Conservation (phyloP, 2,888 invertebrate species). For the Caenorhabditis sp. region DNA sequence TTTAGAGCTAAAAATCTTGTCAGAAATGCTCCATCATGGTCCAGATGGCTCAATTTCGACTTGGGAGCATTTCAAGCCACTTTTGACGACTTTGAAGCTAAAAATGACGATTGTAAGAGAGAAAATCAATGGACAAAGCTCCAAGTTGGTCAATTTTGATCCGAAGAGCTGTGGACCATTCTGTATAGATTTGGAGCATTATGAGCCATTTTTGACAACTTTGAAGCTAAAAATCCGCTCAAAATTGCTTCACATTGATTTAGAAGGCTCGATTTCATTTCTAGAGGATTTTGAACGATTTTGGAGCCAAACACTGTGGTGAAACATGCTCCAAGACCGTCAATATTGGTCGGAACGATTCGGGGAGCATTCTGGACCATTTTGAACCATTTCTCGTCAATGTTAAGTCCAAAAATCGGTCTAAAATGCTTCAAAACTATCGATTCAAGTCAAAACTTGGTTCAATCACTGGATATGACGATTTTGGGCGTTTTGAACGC, state of each 20-base stretch:
- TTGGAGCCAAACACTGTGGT: slow-evolving; percentile 1
- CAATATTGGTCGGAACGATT: background rate
- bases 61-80: background rate
- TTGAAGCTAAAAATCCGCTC: background rate
- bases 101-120: background rate
- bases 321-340: background rate
- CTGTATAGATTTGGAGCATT: too few species aligned
- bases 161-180: too few species aligned
- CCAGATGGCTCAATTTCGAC: too few species aligned
- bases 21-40: too few species aligned
- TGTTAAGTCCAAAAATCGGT: background rate
- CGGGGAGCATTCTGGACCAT: background rate
- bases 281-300: too few species aligned
- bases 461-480: too few species aligned
- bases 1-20: too few species aligned
- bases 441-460: background rate
- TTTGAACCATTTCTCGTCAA: background rate
- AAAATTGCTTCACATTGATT: too few species aligned
- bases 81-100: background rate
- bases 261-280: too few species aligned
- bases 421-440: background rate
- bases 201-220: background rate
- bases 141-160: too few species aligned
- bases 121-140: too few species aligned
- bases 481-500: background rate